A percentile compares a stretch with the other conserved stretches of the same genome.
Evolutionary conservation across 2,888 invertebrate species (phyloP).

Genomic region (Tinea semifulvella): DNA sequence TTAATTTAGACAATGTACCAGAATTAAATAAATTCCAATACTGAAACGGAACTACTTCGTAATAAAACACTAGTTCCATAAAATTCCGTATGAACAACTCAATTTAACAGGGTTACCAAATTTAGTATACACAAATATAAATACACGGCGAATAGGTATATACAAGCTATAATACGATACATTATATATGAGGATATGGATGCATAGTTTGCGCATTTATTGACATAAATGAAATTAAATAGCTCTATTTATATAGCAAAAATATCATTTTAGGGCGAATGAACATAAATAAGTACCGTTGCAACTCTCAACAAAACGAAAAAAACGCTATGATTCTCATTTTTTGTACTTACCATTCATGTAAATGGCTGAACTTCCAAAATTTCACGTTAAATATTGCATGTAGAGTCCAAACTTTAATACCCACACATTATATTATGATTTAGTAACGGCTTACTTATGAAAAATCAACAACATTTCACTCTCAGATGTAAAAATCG

Average conservation of each 20-base stretch:
- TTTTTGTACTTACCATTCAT: conserved; percentile 66
- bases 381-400: not conserved
- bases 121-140: conserved; percentile 32
- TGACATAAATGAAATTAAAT: conserved; percentile 1
- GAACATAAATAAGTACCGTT: not conserved
- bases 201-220: conserved; percentile 2
- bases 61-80: conserved; percentile 3
- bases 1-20: too few species aligned
- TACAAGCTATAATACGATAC: conserved; percentile 24
- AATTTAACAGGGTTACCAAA: conserved; percentile 43
- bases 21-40: not conserved
- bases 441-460: conserved; percentile 29
- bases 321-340: conserved; percentile 51
- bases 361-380: conserved; percentile 61
- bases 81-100: conserved; percentile 25
- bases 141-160: conserved; percentile 57
- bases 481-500: conserved; percentile 52
- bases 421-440: conserved; percentile 43
- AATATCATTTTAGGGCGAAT: not conserved
- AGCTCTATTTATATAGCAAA: not conserved
- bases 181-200: conserved; percentile 4
- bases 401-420: conserved; percentile 27
- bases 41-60: not conserved
- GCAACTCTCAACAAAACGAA: conserved; percentile 23
- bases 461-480: conserved; percentile 42